These are phyloP conservation scores for Ennomos erosarius DNA, from an alignment of 2,888 invertebrate genomes.

Conservation along the genomic window DNA sequence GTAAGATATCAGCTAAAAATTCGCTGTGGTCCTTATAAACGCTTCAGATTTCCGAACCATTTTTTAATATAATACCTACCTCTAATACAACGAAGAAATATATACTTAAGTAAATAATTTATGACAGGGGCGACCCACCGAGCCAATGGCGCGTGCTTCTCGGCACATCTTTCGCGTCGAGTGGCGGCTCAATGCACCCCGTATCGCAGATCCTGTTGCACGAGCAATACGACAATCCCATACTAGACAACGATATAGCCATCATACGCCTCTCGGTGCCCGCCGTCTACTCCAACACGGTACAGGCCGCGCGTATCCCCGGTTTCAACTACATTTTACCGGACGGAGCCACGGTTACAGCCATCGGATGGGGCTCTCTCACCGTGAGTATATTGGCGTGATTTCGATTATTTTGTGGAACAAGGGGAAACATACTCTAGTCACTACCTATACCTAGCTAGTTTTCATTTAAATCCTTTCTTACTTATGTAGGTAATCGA, in stretches of 20 bases:
- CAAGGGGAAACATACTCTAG: too few relatives aligned
- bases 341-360: conserved; percentile 42
- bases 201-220: conserved; percentile 47
- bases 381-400: conserved; percentile 43
- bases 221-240: conserved; percentile 39
- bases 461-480: too few relatives aligned
- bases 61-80: too few relatives aligned
- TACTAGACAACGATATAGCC: conserved; percentile 55
- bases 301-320: conserved; percentile 50
- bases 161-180: conserved; percentile 45
- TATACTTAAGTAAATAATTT: not conserved
- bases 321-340: conserved; percentile 43
- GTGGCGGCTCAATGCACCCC: conserved; percentile 45
- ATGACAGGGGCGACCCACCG: conserved; percentile 50
- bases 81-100: too few relatives aligned
- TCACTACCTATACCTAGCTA: too few relatives aligned
- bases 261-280: conserved; percentile 48
- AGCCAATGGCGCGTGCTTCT: conserved; percentile 54
- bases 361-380: conserved; percentile 59
- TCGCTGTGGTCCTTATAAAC: too few relatives aligned
- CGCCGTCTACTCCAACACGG: conserved; percentile 34
- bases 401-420: too few relatives aligned
- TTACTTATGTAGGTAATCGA: too few relatives aligned
- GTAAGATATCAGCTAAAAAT: too few relatives aligned
- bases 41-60: too few relatives aligned